Evolutionary conservation across 2,888 invertebrate genomes (phyloP), one percentile per base, ranked within the genome.

Genomic region (Drosophila suboccidentalis): DNA sequence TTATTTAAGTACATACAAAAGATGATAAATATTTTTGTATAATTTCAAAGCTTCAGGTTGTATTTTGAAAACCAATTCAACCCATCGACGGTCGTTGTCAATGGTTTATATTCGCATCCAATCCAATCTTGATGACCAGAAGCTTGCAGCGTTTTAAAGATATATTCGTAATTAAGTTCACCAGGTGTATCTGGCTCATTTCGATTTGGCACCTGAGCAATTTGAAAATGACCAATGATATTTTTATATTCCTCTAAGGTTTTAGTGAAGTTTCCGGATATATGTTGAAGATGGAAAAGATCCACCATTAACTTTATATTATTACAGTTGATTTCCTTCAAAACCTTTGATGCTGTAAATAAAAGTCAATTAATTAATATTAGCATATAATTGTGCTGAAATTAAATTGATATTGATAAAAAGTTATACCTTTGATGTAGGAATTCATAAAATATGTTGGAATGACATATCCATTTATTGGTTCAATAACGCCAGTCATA

Each of bases 201-300:
- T 67, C 99, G 94, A 81, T 95, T 93, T 1, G 99, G 99, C 2
- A 96, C 97, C 94, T 99, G 98, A 10, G 99, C 98, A 82, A 98
- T 95, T 94, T 96, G 96, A 38, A 96, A 94, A 91, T 96, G 96
- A 53, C 97, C 97, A 78, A 96, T 94, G 90, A 95, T 94, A 0
- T 96, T 95, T 87, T 95, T 93, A 26, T 95, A 93, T 59, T 96
- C 95, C 74, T 95, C 94, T 57, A 98, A 95, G 54, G 95, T 95
- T 78, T 95, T 94, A 0, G 97, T 95, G 54, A 99, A 93, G 91
- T 98, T 96, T 17, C 98, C 98, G 91, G 94, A 94, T 73, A 98
- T 96, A 83, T 97, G 96, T 93, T 99, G 99, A 71, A 98, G 93
- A 92, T 99, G 99, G 90, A 97, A 99, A 44, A 98, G 91, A 91